A percentile compares a stretch with the other conserved stretches of the same genome.
These are phyloP conservation scores for Heterotis niloticus DNA, from an alignment of 2,113 vertebrate species.

Conservation along the genomic window DNA sequence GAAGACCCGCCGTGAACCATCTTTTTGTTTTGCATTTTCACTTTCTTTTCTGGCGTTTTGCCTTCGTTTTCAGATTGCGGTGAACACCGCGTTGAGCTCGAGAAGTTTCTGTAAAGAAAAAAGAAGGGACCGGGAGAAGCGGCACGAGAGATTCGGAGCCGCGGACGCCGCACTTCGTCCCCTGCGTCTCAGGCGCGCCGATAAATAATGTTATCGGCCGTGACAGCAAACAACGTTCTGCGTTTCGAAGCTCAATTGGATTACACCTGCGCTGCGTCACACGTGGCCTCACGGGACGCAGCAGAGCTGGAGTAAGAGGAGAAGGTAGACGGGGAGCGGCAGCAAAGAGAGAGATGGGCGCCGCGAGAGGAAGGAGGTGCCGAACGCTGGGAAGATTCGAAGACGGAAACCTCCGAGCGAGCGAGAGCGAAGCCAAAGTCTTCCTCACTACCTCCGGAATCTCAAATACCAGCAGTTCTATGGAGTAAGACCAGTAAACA, in stretches of 20 bases:
- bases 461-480: not conserved
- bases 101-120: too few species aligned
- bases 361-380: slow-evolving; percentile 30
- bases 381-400: not conserved
- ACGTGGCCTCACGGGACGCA: not conserved
- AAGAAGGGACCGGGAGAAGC: too few species aligned
- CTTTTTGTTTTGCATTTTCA: too few species aligned
- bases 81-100: too few species aligned
- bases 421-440: not conserved
- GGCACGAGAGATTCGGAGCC: not conserved
- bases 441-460: not conserved
- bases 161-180: not conserved
- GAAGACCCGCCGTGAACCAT: too few species aligned
- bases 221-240: not conserved
- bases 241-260: not conserved
- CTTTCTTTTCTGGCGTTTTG: too few species aligned
- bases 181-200: not conserved
- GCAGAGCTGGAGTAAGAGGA: slow-evolving; percentile 39
- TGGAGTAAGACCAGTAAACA: not conserved
- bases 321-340: slow-evolving; percentile 19
- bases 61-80: too few species aligned
- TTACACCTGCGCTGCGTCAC: not conserved
- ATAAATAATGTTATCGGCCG: not conserved
- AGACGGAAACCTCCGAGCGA: slow-evolving; percentile 37
- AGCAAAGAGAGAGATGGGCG: slow-evolving; percentile 28